A percentile compares a stretch with the other conserved stretches of the same genome.
These are phyloP conservation scores for Ochotona curzoniae DNA, from an alignment of 2,113 vertebrate genomes.

Conservation along the genomic window DNA sequence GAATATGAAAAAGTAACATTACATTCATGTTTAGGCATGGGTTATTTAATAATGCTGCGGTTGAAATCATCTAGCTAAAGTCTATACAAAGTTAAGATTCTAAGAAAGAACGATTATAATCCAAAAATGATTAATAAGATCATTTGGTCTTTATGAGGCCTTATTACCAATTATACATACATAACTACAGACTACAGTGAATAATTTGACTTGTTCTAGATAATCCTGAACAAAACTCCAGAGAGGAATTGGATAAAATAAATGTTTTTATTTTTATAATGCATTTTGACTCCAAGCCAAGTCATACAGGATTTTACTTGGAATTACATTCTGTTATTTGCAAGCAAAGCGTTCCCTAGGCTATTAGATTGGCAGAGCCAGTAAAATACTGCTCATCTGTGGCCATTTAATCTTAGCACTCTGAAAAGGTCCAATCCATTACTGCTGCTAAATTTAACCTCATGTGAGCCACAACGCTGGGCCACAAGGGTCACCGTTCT, in stretches of 20 bases:
- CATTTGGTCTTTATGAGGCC: background rate
- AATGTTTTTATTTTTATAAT: constrained; percentile 86
- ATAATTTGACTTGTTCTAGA: constrained; percentile 76
- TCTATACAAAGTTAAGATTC: background rate
- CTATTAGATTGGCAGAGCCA: constrained; percentile 74
- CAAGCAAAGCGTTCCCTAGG: constrained; percentile 80
- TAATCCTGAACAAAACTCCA: constrained; percentile 76
- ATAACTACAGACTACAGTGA: constrained; percentile 30
- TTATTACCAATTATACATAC: constrained; percentile 4
- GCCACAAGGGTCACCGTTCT: background rate
- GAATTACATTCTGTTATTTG: constrained; percentile 81
- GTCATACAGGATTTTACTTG: constrained; percentile 81
- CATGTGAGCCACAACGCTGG: background rate
- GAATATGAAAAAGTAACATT: background rate
- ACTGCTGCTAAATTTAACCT: constrained; percentile 70
- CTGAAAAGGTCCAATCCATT: constrained; percentile 55
- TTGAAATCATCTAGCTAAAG: constrained; percentile 21
- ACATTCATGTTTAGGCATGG: background rate
- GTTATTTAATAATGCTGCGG: background rate
- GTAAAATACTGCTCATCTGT: constrained; percentile 81
- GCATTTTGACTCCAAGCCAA: constrained; percentile 83
- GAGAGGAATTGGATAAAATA: constrained; percentile 83
- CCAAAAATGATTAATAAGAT: constrained; percentile 2
- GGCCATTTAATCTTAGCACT: constrained; percentile 73
- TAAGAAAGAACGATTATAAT: background rate